Base-by-base conservation (phyloP, 2,797 vertebrate species). In the Pagetopsis macropterus region DNA sequence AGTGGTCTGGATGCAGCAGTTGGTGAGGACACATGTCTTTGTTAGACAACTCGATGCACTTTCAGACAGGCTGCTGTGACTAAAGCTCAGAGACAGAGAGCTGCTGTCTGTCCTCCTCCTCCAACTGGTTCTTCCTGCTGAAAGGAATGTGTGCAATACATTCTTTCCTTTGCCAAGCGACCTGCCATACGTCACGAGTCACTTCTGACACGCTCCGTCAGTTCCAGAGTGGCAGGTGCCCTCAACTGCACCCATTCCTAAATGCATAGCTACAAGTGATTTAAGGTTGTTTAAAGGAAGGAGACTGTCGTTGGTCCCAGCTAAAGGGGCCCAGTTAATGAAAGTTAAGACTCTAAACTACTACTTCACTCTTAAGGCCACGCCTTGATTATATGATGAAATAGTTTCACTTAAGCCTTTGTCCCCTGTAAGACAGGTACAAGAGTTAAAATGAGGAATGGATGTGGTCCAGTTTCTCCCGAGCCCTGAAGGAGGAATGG, bases 81-180 rank as follows among this genome's bases (percentile, higher is more conserved):
- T 17, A 3, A 27, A 63, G 17, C 23, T 4, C 33, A 52, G 46
- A 50, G 75, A 55, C 11, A 11, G 12, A 67, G 58, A 43, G 59
- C 19, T 41, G 19, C 44, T 60, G 2, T 66, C 44, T 1, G 43
- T 46, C 10, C 15, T 33, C 62, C 84, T 46, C 0, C 81, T 81
- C 4, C 5, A 76, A 87, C 91, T 10, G 8, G 90, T 84, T 88
- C 19, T 21, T 43, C 65, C 43, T 37, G 59, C 37, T 46, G 10
- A 43, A n/a, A 27, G 3, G 50, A 52, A 52, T 52, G 54, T 4
- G 8, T 56, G 45, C 79, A 33, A 0, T 14, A 2, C 75, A 85
- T 89, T 83, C 64, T 80, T 88, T 84, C 81, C 69, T 33, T 60
- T 57, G 70, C 50, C 17, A 0, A 73, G 40, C 52, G 51, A 23